Evolutionary conservation across 2,888 invertebrate species (phyloP).

Genomic region (Pollenia griseotomentosa): DNA sequence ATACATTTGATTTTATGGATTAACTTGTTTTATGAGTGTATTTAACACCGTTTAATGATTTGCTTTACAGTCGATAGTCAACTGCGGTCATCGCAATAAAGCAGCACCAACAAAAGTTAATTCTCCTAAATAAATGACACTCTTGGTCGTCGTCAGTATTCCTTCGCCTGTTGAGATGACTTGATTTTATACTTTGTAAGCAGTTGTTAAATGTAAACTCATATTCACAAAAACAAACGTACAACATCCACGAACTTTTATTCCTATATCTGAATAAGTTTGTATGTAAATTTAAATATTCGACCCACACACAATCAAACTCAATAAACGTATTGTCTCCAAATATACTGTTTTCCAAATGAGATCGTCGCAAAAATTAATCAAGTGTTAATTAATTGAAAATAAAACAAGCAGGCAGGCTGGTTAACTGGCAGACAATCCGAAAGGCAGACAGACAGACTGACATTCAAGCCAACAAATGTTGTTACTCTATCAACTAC

Average conservation of each 20-base stretch:
- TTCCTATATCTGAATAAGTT: neutral
- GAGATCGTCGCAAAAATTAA: slow-evolving; percentile 48
- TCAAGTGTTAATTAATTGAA: slow-evolving; percentile 62
- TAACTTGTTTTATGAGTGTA: slow-evolving; percentile 69
- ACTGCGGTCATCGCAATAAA: slow-evolving; percentile 56
- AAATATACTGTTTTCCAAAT: slow-evolving; percentile 28
- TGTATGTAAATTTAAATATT: neutral
- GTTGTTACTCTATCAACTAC: slow-evolving; percentile 13
- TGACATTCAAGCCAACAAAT: slow-evolving; percentile 24
- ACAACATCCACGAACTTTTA: neutral
- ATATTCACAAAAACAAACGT: neutral
- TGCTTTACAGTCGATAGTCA: slow-evolving; percentile 51
- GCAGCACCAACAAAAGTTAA: slow-evolving; percentile 16
- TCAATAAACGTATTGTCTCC: slow-evolving; percentile 2
- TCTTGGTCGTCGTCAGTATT: slow-evolving; percentile 47
- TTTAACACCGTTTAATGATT: slow-evolving; percentile 67
- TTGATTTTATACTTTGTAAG: slow-evolving; percentile 44
- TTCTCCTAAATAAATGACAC: slow-evolving; percentile 6
- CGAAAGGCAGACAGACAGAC: neutral
- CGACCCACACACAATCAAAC: neutral
- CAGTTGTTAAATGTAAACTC: slow-evolving; percentile 21
- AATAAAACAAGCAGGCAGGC: slow-evolving; percentile 25
- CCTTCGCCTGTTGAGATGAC: slow-evolving; percentile 50
- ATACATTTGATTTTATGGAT: slow-evolving; percentile 69
- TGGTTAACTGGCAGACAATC: neutral